Evolutionary conservation across 2,888 invertebrate genomes (phyloP), one percentile per base, ranked within the genome.

Genomic region (Polymixis flavicincta): DNA sequence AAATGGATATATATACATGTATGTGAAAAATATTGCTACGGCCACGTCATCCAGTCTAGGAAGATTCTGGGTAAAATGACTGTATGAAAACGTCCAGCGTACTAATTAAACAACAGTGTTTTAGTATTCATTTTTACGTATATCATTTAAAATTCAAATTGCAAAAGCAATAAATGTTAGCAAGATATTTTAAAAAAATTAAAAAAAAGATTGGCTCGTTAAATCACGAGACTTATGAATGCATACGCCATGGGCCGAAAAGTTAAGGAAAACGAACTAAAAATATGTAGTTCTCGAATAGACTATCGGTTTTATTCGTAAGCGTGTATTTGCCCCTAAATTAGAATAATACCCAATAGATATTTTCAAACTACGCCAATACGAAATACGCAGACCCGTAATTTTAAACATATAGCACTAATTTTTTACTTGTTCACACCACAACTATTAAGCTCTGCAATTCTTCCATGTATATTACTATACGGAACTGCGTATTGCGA

Each of bases 131-230:
- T 84, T 78, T 71, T 67, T 76, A 83, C 13, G 76, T 85, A 78
- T 83, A 76, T 79, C 68, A 69, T 70, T 69, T 66, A 74, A 84
- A 37, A 76, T 77, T 78, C 66, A 71, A 76, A 32, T 84, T 85
- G 76, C 80, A 84, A 79, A 80, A 86, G 85, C 85, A 87, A 85
- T 86, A 86, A 84, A 81, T 71, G 28, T 70, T 71, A 71, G 60
- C 69, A 79, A 69, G 67, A 73, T 68, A 67, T 86, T 88, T 85
- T 82, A 82, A 50, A 32, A 72, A 71, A 74, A 50, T 75, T 63
- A 76, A 37, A 37, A 61, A 63, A 66, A 5, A 65, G 60, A 69
- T 52, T n/a, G n/a, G 28, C 57, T 72, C 66, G 63, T 79, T 77
- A 68, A 65, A 68, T 69, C 48, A 61, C 61, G 70, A 72, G 59